These are phyloP conservation scores for Odontophorus gujanensis DNA, from an alignment of 2,113 vertebrate species.

Conservation along the genomic window DNA sequence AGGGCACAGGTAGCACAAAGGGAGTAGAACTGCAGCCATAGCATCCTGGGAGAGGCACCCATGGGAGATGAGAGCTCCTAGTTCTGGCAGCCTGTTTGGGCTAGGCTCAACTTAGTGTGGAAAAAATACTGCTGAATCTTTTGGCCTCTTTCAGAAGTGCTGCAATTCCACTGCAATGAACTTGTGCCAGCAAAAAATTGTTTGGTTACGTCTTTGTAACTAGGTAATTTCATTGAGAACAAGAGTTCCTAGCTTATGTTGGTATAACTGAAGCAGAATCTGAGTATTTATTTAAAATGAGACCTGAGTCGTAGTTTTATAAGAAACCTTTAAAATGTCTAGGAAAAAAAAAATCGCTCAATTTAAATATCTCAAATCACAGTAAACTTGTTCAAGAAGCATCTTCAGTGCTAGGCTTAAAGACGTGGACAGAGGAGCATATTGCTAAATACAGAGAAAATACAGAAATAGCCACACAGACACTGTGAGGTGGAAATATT, in stretches of 20 bases:
- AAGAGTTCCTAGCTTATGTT: not conserved
- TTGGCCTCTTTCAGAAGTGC: not conserved
- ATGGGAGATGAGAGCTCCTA: not conserved
- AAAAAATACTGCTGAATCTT: not conserved
- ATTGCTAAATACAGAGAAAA: not conserved
- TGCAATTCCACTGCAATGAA: accelerated
- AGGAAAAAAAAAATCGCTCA: not conserved
- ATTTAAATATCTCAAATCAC: slow-evolving; percentile 5
- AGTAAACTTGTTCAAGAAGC: not conserved
- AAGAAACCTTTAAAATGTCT: not conserved
- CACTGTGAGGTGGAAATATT: not conserved
- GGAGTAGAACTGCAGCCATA: accelerated
- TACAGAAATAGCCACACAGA: not conserved
- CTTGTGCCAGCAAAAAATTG: not conserved
- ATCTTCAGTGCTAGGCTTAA: not conserved
- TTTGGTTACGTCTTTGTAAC: not conserved
- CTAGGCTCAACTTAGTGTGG: not conserved
- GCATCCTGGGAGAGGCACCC: not conserved
- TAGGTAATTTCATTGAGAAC: not conserved
- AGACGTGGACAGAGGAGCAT: not conserved
- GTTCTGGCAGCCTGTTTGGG: not conserved
- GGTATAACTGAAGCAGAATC: not conserved
- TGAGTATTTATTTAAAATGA: not conserved
- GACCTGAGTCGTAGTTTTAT: slow-evolving; percentile 36
- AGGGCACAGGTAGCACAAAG: not conserved